Evolutionary conservation across 92 coral and sea anemone genomes (phyloP).

Genomic region (Phenganax subtilis): DNA sequence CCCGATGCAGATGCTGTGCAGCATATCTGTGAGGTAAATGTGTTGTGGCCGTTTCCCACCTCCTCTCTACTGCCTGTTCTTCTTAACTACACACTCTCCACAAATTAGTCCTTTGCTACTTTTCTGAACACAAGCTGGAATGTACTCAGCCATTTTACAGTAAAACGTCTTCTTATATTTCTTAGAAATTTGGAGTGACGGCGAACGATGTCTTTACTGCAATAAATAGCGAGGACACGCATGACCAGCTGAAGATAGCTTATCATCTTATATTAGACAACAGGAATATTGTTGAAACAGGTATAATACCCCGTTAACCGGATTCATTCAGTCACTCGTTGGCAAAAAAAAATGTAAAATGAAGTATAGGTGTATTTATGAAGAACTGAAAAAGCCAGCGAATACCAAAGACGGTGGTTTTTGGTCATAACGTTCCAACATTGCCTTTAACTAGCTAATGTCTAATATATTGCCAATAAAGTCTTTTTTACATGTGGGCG

Average conservation of each 20-base stretch:
- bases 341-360: not conserved
- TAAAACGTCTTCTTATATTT: not conserved
- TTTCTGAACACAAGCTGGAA: no score
- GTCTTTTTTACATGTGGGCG: no score
- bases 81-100: not conserved
- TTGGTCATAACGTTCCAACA: no score
- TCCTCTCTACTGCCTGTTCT: not conserved
- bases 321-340: not conserved
- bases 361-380: no score
- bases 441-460: no score
- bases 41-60: not conserved
- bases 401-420: no score
- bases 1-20: slow-evolving; percentile 79
- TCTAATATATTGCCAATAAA: no score
- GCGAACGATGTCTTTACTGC: slow-evolving; percentile 75
- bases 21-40: slow-evolving; percentile 72
- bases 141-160: no score
- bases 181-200: slow-evolving; percentile 72
- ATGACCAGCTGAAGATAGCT: slow-evolving; percentile 87
- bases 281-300: slow-evolving; percentile 72
- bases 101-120: no score
- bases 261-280: slow-evolving; percentile 91
- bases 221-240: slow-evolving; percentile 68
- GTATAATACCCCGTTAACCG: slow-evolving; percentile 28
- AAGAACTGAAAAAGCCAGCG: no score